Conservation (phyloP, 2,113 vertebrate genomes). For the Lagopus leucura region DNA sequence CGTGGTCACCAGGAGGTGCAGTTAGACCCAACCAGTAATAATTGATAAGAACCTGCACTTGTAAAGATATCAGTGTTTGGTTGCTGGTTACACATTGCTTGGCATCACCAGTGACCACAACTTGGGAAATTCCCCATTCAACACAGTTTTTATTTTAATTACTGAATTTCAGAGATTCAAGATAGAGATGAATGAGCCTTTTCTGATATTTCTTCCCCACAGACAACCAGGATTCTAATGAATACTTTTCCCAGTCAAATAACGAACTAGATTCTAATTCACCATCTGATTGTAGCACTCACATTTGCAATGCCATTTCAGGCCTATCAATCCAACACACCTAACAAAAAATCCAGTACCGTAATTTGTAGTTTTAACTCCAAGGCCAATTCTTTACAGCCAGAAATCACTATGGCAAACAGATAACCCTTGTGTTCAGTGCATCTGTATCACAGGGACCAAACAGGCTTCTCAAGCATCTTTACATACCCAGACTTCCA, state of each 20-base stretch:
- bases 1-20: neutral
- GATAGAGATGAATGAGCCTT: neutral
- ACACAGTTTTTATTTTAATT: accelerated
- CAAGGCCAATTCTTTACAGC: neutral
- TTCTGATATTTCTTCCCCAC: neutral
- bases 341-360: neutral
- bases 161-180: neutral
- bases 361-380: neutral
- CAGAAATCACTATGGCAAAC: neutral
- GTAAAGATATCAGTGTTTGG: neutral
- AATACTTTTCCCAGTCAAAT: neutral
- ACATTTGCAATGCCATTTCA: too few species aligned
- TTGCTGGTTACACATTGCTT: neutral
- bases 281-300: neutral
- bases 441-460: too few species aligned
- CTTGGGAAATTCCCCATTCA: neutral
- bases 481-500: neutral
- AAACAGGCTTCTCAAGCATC: neutral
- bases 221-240: neutral
- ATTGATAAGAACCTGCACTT: neutral
- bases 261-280: neutral
- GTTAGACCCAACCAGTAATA: neutral
- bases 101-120: neutral
- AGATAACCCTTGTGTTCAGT: neutral
- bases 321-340: neutral